Percentiles rank a stretch among this genome's conserved stretches.
Evolutionary conservation across 2,113 vertebrate species (phyloP).

Genomic region (Protobothrops flavoviridis): DNA sequence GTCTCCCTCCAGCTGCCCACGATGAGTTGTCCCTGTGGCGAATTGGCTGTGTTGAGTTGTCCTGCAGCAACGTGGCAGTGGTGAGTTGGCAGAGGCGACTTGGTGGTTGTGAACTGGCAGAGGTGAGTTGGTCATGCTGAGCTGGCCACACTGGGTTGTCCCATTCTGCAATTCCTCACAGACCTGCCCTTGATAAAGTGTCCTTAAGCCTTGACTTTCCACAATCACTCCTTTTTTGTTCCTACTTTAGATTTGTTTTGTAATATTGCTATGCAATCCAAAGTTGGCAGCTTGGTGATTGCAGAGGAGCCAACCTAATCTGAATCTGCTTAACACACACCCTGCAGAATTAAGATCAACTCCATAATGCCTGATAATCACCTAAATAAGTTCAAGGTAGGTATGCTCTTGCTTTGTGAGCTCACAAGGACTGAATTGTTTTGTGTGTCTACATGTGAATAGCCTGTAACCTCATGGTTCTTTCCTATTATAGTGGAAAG

Average conservation of each 20-base stretch:
- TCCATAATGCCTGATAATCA: neutral
- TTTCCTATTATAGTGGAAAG: slow-evolving; percentile 38
- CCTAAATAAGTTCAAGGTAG: neutral
- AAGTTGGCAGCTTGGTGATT: neutral
- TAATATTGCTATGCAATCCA: neutral
- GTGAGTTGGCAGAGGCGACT: neutral
- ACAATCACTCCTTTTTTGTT: neutral
- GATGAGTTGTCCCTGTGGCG: neutral
- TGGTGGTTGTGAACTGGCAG: neutral
- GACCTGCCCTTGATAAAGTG: neutral
- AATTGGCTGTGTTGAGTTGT: neutral
- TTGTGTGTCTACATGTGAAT: slow-evolving; percentile 44
- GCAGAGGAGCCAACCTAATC: neutral
- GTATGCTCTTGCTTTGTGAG: slow-evolving; percentile 14
- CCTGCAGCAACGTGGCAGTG: neutral
- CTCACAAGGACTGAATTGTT: slow-evolving; percentile 37
- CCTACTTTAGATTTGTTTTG: neutral
- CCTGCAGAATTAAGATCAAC: neutral
- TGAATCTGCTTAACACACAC: neutral
- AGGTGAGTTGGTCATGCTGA: neutral
- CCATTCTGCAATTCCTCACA: neutral
- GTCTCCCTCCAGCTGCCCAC: neutral
- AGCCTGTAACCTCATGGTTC: slow-evolving; percentile 43
- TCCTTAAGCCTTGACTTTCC: neutral
- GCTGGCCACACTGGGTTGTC: neutral